Evolutionary conservation across 2,888 invertebrate genomes (phyloP).

Genomic region (Saturnia pavonia): DNA sequence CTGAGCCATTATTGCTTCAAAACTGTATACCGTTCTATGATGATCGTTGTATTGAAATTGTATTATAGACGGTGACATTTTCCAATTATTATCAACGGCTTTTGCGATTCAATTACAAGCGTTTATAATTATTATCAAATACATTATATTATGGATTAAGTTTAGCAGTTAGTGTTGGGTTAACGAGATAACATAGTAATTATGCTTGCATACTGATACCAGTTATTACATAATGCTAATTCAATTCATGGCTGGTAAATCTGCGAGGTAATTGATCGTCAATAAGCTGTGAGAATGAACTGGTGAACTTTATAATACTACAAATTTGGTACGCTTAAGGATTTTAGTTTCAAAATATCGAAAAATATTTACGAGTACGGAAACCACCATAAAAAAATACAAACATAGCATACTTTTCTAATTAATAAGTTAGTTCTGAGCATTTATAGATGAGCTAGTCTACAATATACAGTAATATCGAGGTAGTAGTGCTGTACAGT

Average conservation of each 20-base stretch:
- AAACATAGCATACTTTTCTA: too few relatives aligned
- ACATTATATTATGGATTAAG: conserved; percentile 17
- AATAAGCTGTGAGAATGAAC: background rate
- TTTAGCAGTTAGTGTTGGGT: conserved; percentile 15
- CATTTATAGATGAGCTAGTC: too few relatives aligned
- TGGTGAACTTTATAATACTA: background rate
- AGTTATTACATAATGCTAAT: conserved; percentile 12
- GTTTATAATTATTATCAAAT: conserved; percentile 30
- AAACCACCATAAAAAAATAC: too few relatives aligned
- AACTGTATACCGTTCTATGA: too few relatives aligned
- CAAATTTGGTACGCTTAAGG: too few relatives aligned
- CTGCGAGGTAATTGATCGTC: background rate
- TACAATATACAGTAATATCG: too few relatives aligned
- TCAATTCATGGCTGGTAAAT: conserved; percentile 13
- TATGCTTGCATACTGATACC: conserved; percentile 13
- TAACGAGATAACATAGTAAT: conserved; percentile 15
- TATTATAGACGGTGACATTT: background rate
- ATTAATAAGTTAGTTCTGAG: too few relatives aligned
- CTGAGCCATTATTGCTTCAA: too few relatives aligned
- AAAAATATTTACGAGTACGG: too few relatives aligned
- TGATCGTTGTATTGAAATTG: too few relatives aligned
- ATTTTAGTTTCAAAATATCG: too few relatives aligned
- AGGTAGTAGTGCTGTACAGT: too few relatives aligned
- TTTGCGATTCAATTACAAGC: conserved; percentile 25
- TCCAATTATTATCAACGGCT: conserved; percentile 17